phyloP scores from a whole-genome alignment of 2,797 vertebrate genomes.

The Poeciliopsis presidionis region DNA sequence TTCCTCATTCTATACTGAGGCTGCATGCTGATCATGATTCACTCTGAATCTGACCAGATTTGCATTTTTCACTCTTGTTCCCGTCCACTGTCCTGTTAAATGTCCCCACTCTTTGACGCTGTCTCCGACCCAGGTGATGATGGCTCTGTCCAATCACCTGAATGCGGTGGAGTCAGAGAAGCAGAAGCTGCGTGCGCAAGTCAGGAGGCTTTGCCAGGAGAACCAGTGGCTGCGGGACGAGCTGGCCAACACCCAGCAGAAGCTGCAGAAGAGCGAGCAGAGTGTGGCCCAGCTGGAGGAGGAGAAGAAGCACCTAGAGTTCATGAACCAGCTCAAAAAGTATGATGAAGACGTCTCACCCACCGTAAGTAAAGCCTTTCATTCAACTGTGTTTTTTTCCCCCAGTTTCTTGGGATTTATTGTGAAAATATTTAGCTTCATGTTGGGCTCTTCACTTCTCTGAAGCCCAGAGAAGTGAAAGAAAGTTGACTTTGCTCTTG shows the following conservation, averaged over 20 bases:
- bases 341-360: conserved; percentile 94
- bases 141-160: conserved; percentile 96
- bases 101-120: conserved; percentile 4
- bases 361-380: conserved; percentile 78
- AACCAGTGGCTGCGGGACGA: conserved; percentile 98
- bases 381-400: background rate
- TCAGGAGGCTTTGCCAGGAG: conserved; percentile 95
- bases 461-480: background rate
- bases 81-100: conserved; percentile 5
- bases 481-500: background rate
- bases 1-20: conserved; percentile 67
- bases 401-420: background rate
- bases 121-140: conserved; percentile 89
- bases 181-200: conserved; percentile 97
- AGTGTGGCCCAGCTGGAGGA: conserved; percentile 97
- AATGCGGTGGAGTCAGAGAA: conserved; percentile 98
- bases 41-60: conserved; percentile 20
- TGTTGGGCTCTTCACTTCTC: background rate
- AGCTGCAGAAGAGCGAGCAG: conserved; percentile 96
- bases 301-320: conserved; percentile 98
- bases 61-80: background rate
- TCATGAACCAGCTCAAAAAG: conserved; percentile 98
- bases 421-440: background rate
- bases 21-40: conserved; percentile 62
- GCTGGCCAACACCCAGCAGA: conserved; percentile 97